A percentile compares a stretch with the other conserved stretches of the same genome.
phyloP scores from a whole-genome alignment of 2,113 vertebrate species.

The Micronycteris hirsuta region DNA sequence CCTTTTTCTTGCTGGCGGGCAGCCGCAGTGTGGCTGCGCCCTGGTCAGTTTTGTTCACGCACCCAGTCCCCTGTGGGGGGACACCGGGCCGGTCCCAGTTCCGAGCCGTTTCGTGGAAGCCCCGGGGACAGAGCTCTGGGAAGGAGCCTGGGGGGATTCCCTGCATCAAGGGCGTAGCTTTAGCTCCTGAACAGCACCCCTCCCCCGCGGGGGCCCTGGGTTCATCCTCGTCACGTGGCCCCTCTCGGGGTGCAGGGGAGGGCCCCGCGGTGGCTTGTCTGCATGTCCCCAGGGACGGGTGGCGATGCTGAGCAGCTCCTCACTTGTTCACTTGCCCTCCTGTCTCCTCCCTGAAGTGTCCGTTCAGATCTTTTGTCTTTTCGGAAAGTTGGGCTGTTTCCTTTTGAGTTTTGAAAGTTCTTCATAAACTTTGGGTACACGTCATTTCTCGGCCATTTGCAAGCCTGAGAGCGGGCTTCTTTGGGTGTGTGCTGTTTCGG shows the following conservation, averaged over 20 bases:
- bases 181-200: no score
- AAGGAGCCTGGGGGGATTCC: not conserved
- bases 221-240: no score
- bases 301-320: not conserved
- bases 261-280: not conserved
- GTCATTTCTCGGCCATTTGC: not conserved
- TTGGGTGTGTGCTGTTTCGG: not conserved
- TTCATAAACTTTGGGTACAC: fast-evolving
- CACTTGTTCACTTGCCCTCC: not conserved
- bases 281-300: not conserved
- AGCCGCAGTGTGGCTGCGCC: not conserved
- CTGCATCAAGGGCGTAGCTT: no score
- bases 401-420: not conserved
- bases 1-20: not conserved
- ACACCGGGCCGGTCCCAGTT: not conserved
- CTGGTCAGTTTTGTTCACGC: fast-evolving
- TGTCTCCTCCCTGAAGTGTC: no score
- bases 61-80: not conserved
- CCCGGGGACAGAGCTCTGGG: not conserved
- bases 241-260: no score
- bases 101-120: not conserved
- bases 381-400: not conserved
- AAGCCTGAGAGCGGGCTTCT: not conserved
- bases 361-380: not conserved
- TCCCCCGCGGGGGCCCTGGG: no score